Evolutionary conservation across 1,140 invertebrate genomes (phyloP), one percentile per base, ranked within the genome.

Genomic region (Aphelenchoides fujianensis): DNA sequence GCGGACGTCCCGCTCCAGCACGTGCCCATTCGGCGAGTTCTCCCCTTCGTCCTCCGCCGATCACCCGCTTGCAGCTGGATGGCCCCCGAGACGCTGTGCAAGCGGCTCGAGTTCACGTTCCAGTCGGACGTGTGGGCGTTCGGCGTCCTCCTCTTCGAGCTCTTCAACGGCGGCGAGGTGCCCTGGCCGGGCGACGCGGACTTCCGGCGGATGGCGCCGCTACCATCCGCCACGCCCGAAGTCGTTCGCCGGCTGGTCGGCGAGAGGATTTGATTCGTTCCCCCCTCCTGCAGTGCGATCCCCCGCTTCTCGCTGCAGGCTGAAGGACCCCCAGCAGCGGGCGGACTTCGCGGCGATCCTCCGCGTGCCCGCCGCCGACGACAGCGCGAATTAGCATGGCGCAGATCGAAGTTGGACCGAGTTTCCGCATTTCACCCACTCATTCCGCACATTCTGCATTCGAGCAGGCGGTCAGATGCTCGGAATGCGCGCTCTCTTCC

Each of bases 1-100:
- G 61, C 62, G 61, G 27, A 61, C 19, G 12, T 75, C 27, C 37
- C 71, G 2, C n/a, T n/a, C n/a, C n/a, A n/a, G n/a, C n/a, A n/a
- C n/a, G 32, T 77, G 92, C 92, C 27, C 85, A 92, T 57, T 71
- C 32, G 3, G 68, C 27, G 66, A n/a, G 52, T 3, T 67, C 27
- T 28, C 3, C 7, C 66, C 3, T n/a, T n/a, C 9, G 7, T 16
- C 16, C 5, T 70, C 2, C n/a, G 3, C 5, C 37, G 9, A 62
- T 68, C 48, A 9, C 3, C 3, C 16, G 3, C 85, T 84, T n/a
- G 96, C 32, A 72, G 75, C 57, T 84, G 84, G 84, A 78, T 84
- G 74, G 80, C 84, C 16, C 75, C 77, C n/a, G 84, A 85, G 68
- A 78, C 90, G 82, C 78, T n/a, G 68, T 85, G 9, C 70, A 72